Evolutionary conservation across 2,888 invertebrate species (phyloP).

Genomic region (Macrophya annulata): DNA sequence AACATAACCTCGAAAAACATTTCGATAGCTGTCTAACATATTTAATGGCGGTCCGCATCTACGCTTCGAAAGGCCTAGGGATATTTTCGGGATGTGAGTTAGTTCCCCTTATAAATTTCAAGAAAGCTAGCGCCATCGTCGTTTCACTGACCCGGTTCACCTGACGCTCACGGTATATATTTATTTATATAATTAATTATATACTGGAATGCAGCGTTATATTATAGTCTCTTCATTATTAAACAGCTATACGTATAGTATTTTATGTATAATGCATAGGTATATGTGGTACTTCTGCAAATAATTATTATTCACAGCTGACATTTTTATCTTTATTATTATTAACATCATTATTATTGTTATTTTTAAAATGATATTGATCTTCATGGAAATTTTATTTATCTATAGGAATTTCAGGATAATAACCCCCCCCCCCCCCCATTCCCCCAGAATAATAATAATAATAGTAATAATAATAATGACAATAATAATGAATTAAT

Average conservation of each 20-base stretch:
- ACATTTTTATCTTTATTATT: neutral
- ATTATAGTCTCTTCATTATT: neutral
- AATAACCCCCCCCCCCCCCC: neutral
- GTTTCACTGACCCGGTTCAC: no score
- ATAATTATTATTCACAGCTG: neutral
- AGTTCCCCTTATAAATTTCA: no score
- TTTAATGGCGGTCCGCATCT: no score
- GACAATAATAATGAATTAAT: neutral
- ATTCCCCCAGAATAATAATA: neutral
- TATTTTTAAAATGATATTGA: neutral
- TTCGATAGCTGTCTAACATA: no score
- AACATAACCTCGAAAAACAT: no score
- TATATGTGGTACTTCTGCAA: neutral
- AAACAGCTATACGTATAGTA: slow-evolving; percentile 8
- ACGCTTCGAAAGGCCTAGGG: no score
- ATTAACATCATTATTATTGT: no score
- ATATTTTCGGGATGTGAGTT: no score
- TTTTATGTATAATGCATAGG: neutral
- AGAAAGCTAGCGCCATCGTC: no score
- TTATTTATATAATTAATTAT: neutral
- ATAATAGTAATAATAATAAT: neutral
- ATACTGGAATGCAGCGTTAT: neutral
- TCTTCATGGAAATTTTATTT: neutral
- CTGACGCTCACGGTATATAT: no score
- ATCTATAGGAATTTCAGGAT: neutral